Evolutionary conservation across 2,113 vertebrate species (phyloP).

Genomic region (Brachionichthys hirsutus): DNA sequence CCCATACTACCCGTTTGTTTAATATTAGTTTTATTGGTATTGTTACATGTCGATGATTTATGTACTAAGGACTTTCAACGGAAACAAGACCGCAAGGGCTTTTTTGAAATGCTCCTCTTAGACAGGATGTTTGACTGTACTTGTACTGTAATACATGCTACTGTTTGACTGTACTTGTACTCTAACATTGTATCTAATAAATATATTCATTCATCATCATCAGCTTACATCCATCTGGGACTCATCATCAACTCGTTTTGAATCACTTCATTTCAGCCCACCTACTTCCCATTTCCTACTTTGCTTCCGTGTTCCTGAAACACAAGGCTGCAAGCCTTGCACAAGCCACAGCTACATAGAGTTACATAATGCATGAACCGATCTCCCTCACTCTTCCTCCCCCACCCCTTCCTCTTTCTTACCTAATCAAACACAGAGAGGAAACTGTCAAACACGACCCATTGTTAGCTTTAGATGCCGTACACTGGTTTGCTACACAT

Average conservation of each 20-base stretch:
- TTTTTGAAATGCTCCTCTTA: too few species aligned
- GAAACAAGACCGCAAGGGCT: too few species aligned
- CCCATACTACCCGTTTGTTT: too few species aligned
- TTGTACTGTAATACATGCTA: too few species aligned
- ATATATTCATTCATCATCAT: not conserved
- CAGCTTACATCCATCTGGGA: not conserved
- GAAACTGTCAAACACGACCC: constrained; percentile 53
- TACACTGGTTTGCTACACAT: constrained; percentile 43
- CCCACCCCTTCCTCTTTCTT: constrained; percentile 33
- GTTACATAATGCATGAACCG: constrained; percentile 53
- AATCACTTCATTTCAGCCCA: not conserved
- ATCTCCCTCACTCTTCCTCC: constrained; percentile 13
- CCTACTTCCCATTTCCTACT: not conserved
- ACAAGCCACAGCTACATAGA: constrained; percentile 6
- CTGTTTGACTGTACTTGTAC: not conserved
- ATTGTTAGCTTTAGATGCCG: constrained; percentile 47
- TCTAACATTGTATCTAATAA: not conserved
- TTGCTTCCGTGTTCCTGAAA: not conserved
- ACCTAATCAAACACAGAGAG: constrained; percentile 50
- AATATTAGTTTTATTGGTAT: too few species aligned
- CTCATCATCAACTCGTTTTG: not conserved
- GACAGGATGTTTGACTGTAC: too few species aligned
- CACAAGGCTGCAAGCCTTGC: constrained; percentile 2
- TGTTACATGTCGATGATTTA: too few species aligned
- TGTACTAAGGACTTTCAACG: too few species aligned